Conservation (phyloP, 2,888 invertebrate species). For the Heliconius erato region DNA sequence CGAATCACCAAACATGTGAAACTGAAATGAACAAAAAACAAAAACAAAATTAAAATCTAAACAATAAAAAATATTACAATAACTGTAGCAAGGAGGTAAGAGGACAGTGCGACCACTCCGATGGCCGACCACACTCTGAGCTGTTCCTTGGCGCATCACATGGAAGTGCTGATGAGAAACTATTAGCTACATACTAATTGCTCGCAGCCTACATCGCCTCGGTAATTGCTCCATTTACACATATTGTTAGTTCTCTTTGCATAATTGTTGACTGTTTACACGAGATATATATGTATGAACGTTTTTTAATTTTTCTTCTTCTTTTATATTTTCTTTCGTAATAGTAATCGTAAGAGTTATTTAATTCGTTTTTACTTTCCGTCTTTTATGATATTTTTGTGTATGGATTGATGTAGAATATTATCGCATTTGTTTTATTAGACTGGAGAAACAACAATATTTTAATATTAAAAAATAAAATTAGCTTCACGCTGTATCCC, state of each 20-base stretch:
- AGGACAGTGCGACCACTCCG: constrained; percentile 65
- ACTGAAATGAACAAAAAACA: constrained; percentile 23
- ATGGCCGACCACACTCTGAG: constrained; percentile 77
- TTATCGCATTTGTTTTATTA: too few species aligned
- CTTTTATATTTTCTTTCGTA: neutral
- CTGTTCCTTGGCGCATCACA: constrained; percentile 67
- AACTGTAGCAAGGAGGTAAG: constrained; percentile 48
- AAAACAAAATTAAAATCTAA: neutral
- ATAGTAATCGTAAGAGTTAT: neutral
- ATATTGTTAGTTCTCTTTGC: constrained; percentile 81
- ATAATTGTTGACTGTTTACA: constrained; percentile 82
- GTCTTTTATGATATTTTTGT: too few species aligned
- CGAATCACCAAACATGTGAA: neutral
- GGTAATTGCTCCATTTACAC: constrained; percentile 86
- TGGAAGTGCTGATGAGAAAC: constrained; percentile 82
- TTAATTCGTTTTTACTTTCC: neutral
- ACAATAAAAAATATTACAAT: neutral
- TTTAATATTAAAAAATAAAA: too few species aligned
- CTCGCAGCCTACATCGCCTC: constrained; percentile 82
- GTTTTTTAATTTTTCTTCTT: constrained; percentile 32
- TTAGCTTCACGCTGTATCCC: too few species aligned
- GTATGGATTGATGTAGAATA: too few species aligned
- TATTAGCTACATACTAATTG: constrained; percentile 84
- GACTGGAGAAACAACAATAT: too few species aligned
- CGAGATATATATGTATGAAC: constrained; percentile 66